These are phyloP conservation scores for Apotomis capreana DNA, from an alignment of 2,888 invertebrate species.

Conservation along the genomic window DNA sequence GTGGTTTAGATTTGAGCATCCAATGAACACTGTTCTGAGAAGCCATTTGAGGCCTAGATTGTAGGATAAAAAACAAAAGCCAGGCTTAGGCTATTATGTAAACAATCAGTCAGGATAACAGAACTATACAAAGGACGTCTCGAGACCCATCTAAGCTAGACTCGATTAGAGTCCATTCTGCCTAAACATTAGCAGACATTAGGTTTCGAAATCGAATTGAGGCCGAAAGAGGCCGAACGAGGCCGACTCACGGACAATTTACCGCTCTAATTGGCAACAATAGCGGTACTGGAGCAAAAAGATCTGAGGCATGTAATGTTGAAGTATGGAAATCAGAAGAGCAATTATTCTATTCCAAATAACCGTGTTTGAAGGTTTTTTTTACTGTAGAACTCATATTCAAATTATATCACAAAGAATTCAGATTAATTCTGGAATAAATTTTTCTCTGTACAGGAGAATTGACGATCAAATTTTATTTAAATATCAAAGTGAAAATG, in stretches of 20 bases:
- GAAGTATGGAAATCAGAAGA: no score
- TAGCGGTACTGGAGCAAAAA: background rate
- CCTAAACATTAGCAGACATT: conserved; percentile 65
- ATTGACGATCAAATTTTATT: no score
- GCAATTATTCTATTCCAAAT: no score
- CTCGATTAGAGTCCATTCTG: conserved; percentile 64
- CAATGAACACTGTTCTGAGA: no score
- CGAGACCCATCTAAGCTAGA: conserved; percentile 54
- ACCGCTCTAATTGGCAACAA: conserved; percentile 28
- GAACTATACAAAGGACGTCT: conserved; percentile 38
- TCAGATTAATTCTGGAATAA: no score
- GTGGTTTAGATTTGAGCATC: no score
- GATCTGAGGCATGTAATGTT: background rate
- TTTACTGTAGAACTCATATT: no score
- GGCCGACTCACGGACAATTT: conserved; percentile 55
- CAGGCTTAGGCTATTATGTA: background rate
- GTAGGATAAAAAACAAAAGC: background rate
- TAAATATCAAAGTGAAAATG: no score
- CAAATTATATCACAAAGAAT: no score
- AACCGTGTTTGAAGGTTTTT: no score
- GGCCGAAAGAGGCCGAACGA: conserved; percentile 57
- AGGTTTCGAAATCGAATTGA: conserved; percentile 63
- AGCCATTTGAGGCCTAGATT: no score
- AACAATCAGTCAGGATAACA: background rate
- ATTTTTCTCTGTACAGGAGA: no score